Base-by-base conservation (phyloP, 2,888 invertebrate genomes). In the Hermaeophaga mercurialis region DNA sequence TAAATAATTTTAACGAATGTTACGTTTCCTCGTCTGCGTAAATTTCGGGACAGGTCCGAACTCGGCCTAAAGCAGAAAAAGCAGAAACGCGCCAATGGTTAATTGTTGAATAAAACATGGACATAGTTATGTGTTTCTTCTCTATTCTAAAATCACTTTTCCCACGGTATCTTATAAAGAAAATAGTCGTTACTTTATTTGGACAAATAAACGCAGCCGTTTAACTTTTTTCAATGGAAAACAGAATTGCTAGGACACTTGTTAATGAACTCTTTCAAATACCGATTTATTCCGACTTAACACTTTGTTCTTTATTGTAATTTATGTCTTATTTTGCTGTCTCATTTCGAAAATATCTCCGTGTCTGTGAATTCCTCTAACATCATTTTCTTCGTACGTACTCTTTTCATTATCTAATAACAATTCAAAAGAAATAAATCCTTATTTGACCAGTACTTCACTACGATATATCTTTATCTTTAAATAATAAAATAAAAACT, bases 121-220 rank as follows among this genome's bases (percentile, higher is more conserved):
- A n/a, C n/a, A n/a, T n/a, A n/a, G n/a, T 38, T 38, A 36, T 57
- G 50, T 54, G 55, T 61, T 63, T 63, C 55, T 63, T 63, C 55
- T 58, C 57, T 59, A 64, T 63, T 62, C 58, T 52, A 61, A 61
- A 62, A 63, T 60, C 45, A 49, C 46, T 71, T 70, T 73, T 73
- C 73, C 71, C 72, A 70, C 70, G 68, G 65, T 62, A 57, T 69
- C 71, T 67, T 72, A 71, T 66, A 66, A 60, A 71, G 50, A 52
- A 52, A 52, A 43, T 22, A 11, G 69, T 61, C 62, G 63, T 61
- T 61, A 59, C 72, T 73, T 65, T 72, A 73, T 73, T 72, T 71
- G 73, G 72, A 59, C 65, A 69, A 68, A 69, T 71, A 70, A 71
- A 67, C 64, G 56, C 61, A 57, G 61, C 63, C 12, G 19, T 39